Evolutionary conservation across 2,888 invertebrate genomes (phyloP).

Genomic region (Phengaris arion): DNA sequence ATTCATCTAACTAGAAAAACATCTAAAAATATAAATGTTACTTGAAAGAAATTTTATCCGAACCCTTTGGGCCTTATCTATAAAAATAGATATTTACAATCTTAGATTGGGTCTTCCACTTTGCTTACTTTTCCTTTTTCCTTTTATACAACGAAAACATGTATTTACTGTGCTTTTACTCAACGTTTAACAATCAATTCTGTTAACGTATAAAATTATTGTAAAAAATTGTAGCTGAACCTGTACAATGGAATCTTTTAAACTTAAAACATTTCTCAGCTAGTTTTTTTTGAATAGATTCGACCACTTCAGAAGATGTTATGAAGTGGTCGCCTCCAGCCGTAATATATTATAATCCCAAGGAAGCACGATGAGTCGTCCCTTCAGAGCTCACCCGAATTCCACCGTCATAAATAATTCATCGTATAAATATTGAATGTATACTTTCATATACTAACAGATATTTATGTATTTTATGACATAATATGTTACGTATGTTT

Average conservation of each 20-base stretch:
- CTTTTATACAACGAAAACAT: neutral
- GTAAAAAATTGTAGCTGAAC: too few relatives aligned
- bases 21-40: neutral
- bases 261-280: too few relatives aligned
- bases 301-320: neutral
- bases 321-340: neutral
- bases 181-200: too few relatives aligned
- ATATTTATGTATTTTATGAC: slow-evolving; percentile 9
- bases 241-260: too few relatives aligned
- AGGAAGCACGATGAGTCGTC: neutral
- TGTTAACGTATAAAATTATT: too few relatives aligned
- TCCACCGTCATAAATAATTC: slow-evolving; percentile 11
- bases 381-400: slow-evolving; percentile 13
- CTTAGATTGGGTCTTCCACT: neutral
- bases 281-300: neutral
- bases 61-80: slow-evolving; percentile 9
- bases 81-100: slow-evolving; percentile 2
- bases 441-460: slow-evolving; percentile 12
- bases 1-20: neutral
- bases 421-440: slow-evolving; percentile 18
- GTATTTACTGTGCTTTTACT: too few relatives aligned
- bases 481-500: neutral
- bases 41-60: slow-evolving; percentile 10
- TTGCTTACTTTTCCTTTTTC: neutral
- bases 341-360: neutral